Evolutionary conservation across 2,888 invertebrate genomes (phyloP), one percentile per base, ranked within the genome.

Genomic region (Elgonia sp.): DNA sequence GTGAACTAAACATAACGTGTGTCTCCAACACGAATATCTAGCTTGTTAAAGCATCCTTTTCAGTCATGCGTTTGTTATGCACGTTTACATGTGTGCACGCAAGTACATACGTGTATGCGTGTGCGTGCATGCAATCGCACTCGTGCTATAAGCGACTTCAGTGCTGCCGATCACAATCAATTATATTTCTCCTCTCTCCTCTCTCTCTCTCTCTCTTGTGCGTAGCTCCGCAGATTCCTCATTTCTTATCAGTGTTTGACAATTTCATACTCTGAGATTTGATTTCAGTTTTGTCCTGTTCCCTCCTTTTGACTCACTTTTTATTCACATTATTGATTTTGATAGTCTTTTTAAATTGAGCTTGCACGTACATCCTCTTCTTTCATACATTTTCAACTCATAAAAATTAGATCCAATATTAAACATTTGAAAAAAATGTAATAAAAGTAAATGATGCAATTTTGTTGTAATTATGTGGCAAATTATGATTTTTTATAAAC

Each of bases 31-130:
- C 82, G 77, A 65, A 82, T 72, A 77, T 77, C 82, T 65, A 53
- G 77, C 86, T 86, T 60, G 76, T 86, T 86, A 82, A 86, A 82
- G 72, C 82, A 82, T 86, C 86, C 86, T 81, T 86, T 86, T 81
- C 80, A 86, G 85, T 86, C 80, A 80, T 85, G 75, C 84, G 76
- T 84, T 84, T 84, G 84, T 84, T 77, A 84, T 84, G 84, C 29
- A 79, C 69, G 50, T 53, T 76, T 50, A n/a, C 55, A 20, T 84
- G 84, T 79, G 83, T 69, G 82, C 20, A n/a, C n/a, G 10, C 18
- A 40, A 46, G 69, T 10, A 42, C 16, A 73, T 42, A 39, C 18
- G 29, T 29, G 60, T 39, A 67, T 65, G 67, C 50, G 79, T 73
- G 50, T 63, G 79, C 72, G 72, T 70, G 77, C 80, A 75, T 80